phyloP scores from a whole-genome alignment of 2,888 invertebrate genomes.

The Synanthedon vespiformis region DNA sequence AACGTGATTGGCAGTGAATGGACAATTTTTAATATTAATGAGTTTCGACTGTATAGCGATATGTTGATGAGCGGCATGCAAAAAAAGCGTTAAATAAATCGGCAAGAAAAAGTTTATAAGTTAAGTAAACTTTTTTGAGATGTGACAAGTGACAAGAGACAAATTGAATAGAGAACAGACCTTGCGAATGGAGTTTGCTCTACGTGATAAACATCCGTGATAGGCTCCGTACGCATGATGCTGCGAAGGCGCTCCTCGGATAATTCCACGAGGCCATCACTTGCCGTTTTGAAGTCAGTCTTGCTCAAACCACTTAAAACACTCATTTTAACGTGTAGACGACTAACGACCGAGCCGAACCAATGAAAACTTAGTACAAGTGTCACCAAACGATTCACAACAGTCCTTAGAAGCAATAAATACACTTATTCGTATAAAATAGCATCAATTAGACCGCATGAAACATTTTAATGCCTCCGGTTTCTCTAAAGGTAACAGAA shows the following conservation, averaged over 20 bases:
- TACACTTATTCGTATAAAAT: slow-evolving; percentile 60
- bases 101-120: slow-evolving; percentile 5
- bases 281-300: slow-evolving; percentile 70
- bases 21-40: not conserved
- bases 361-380: slow-evolving; percentile 36
- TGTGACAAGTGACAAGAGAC: slow-evolving; percentile 6
- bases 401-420: slow-evolving; percentile 61
- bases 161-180: slow-evolving; percentile 54
- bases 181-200: slow-evolving; percentile 89
- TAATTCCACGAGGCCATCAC: slow-evolving; percentile 80
- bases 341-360: slow-evolving; percentile 31
- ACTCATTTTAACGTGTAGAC: slow-evolving; percentile 53
- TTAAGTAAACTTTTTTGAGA: slow-evolving; percentile 1
- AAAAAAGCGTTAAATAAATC: slow-evolving; percentile 1
- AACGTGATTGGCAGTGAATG: not conserved
- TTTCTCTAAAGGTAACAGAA: slow-evolving; percentile 66
- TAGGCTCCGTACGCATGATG: slow-evolving; percentile 79
- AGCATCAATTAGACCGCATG: slow-evolving; percentile 62
- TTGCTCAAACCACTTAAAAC: slow-evolving; percentile 66
- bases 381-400: slow-evolving; percentile 63
- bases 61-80: slow-evolving; percentile 1
- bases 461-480: slow-evolving; percentile 68
- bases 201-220: slow-evolving; percentile 82
- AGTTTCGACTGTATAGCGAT: not conserved
- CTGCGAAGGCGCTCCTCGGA: slow-evolving; percentile 75